phyloP scores from a whole-genome alignment of 1,140 invertebrate genomes.

The Drosophila setifemur region DNA sequence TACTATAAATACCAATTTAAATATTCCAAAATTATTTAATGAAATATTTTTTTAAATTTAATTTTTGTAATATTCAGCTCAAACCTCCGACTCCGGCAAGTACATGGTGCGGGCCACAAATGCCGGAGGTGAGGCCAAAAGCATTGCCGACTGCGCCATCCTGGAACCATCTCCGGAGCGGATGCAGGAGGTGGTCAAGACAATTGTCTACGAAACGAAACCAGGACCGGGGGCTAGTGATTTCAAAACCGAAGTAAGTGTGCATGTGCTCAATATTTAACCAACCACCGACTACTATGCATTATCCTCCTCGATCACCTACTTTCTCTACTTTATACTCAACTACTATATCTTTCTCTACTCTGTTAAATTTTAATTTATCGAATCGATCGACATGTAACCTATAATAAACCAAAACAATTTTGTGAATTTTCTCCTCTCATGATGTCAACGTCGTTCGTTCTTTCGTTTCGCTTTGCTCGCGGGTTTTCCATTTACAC shows the following conservation, averaged over 20 bases:
- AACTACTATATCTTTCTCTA: constrained; percentile 43
- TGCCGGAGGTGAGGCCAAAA: constrained; percentile 89
- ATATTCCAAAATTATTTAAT: too few relatives aligned
- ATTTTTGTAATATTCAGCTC: constrained; percentile 41
- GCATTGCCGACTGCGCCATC: constrained; percentile 90
- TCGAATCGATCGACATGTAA: constrained; percentile 9
- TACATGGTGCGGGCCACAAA: constrained; percentile 89
- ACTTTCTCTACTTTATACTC: constrained; percentile 20
- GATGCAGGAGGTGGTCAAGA: constrained; percentile 87
- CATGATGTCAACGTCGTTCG: constrained; percentile 73
- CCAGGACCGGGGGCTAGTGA: constrained; percentile 54
- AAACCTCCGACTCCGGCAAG: constrained; percentile 86
- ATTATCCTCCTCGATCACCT: constrained; percentile 28
- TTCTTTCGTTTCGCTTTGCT: constrained; percentile 73
- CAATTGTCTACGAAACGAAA: constrained; percentile 85
- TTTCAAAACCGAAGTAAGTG: constrained; percentile 82
- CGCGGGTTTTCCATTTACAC: constrained; percentile 19
- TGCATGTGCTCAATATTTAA: constrained; percentile 81
- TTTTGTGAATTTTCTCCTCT: constrained; percentile 78
- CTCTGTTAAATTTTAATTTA: constrained; percentile 47
- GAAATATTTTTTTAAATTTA: background rate
- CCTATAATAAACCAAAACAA: constrained; percentile 64
- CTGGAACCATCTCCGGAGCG: constrained; percentile 88
- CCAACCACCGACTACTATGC: constrained; percentile 42
- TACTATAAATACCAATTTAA: too few relatives aligned